Evolutionary conservation across 2,888 invertebrate genomes (phyloP), one percentile per base, ranked within the genome.

Genomic region (Bruchidius siliquastri): DNA sequence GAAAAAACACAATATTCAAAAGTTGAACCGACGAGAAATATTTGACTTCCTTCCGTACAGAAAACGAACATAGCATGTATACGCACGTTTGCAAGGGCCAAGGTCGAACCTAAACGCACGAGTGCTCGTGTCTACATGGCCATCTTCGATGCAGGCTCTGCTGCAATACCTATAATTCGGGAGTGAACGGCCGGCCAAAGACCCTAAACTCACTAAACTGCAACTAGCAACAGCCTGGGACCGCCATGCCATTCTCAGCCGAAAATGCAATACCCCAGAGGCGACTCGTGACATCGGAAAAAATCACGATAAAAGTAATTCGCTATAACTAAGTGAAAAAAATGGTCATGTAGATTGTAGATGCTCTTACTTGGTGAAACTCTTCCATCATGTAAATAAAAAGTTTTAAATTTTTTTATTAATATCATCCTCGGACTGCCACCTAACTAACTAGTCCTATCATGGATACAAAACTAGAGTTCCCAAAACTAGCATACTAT

Each of bases 141-240:
- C 49, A 49, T 49, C 49, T 49, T 49, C 49, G 49, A 49, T 49
- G 49, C 49, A 13, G 49, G 49, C 18, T 18, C 13, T 49, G 49
- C 49, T 49, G 8, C 49, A 18, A 49, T 49, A 13, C 49, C 49
- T 77, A 78, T 78, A 81, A 80, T 83, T 84, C 80, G 84, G 83
- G 81, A 83, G 85, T 85, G 85, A 85, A 85, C 83, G 85, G 81
- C 86, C 85, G 86, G 85, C 78, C 85, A 85, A 85, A 84, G 85
- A 86, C 86, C 86, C 69, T 22, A 69, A 69, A 69, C 49, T 49
- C 13, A 49, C 49, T 49, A 49, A 49, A 13, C 49, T 49, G 49
- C 49, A 49, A 49, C 49, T 49, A 49, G 49, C 49, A 49, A 49
- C 49, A 49, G 49, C 49, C 49, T 49, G 49, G 49, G 49, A 49